phyloP scores from a whole-genome alignment of 2,888 invertebrate genomes.

The Pantelozetes paolii region DNA sequence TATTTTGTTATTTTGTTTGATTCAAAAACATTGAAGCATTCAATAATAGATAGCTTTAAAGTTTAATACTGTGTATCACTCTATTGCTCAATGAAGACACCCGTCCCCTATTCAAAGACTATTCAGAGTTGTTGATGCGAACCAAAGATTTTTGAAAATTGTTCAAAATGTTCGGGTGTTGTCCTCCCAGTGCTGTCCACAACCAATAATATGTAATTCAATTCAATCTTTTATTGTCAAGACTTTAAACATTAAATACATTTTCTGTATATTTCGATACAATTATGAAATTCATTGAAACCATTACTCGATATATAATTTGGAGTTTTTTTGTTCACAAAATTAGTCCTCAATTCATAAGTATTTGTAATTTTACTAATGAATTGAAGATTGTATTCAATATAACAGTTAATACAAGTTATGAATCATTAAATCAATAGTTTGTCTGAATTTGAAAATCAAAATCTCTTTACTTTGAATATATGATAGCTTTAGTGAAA shows the following conservation, averaged over 20 bases:
- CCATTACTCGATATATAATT: too few relatives aligned
- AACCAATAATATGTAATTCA: constrained; percentile 10
- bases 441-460: too few relatives aligned
- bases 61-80: not conserved
- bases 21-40: constrained; percentile 36
- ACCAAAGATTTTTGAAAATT: not conserved
- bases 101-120: not conserved
- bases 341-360: too few relatives aligned
- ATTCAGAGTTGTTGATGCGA: constrained; percentile 6
- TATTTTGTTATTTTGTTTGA: not conserved
- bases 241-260: not conserved
- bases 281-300: too few relatives aligned
- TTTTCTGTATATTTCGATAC: not conserved
- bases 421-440: not conserved
- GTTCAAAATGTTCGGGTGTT: not conserved
- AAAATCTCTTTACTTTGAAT: too few relatives aligned
- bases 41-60: constrained; percentile 14
- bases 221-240: not conserved
- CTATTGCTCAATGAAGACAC: constrained; percentile 23
- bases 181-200: not conserved
- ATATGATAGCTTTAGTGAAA: too few relatives aligned
- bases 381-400: too few relatives aligned
- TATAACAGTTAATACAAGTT: not conserved
- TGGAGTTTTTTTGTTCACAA: too few relatives aligned
- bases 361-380: too few relatives aligned